A percentile compares a stretch with the other conserved stretches of the same genome.
These are phyloP conservation scores for Mus spicilegus DNA, from an alignment of 2,113 vertebrate species.

Conservation along the genomic window DNA sequence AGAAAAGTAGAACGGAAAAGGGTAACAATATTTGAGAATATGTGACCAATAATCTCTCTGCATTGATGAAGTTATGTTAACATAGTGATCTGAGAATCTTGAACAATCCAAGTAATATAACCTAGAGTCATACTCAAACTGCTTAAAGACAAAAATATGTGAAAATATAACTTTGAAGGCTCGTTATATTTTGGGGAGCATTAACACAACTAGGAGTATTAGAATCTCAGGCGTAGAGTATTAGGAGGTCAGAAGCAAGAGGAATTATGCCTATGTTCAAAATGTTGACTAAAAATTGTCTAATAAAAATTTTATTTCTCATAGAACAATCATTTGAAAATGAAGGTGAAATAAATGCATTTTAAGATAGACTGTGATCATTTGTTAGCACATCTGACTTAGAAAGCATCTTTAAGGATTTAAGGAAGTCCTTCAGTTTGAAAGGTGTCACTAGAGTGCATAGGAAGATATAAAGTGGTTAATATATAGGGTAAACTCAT, in stretches of 20 bases:
- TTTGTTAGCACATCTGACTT: background rate
- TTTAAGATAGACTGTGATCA: background rate
- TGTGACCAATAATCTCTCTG: background rate
- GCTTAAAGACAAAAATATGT: background rate
- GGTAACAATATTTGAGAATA: background rate
- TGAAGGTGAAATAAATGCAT: background rate
- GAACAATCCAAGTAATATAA: background rate
- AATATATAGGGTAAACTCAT: background rate
- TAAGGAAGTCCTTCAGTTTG: background rate
- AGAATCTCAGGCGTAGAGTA: background rate
- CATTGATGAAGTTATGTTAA: slow-evolving; percentile 1
- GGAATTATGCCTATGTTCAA: background rate
- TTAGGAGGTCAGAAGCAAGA: background rate
- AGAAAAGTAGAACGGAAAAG: background rate
- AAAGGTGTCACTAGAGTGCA: background rate
- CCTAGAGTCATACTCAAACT: background rate
- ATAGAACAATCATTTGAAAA: background rate
- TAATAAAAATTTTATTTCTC: background rate
- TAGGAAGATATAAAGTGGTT: background rate
- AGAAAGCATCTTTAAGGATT: background rate
- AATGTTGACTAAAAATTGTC: background rate
- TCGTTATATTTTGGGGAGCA: background rate
- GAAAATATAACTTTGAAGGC: background rate
- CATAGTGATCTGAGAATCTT: background rate
- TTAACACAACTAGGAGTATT: background rate